These are phyloP conservation scores for Mythimna loreyi DNA, from an alignment of 2,888 invertebrate genomes.

Conservation along the genomic window DNA sequence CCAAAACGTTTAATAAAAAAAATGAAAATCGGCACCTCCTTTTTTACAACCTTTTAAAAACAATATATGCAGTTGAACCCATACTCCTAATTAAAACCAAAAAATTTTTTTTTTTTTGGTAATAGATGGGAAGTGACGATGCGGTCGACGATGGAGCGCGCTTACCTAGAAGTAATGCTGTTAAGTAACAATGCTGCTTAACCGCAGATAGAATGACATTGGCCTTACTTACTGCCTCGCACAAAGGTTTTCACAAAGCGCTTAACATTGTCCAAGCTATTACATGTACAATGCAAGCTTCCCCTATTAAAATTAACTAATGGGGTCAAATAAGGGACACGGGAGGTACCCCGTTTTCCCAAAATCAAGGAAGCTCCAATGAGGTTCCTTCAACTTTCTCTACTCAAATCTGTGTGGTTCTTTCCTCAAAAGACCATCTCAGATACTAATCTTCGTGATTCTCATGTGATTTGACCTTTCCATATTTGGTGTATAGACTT, in stretches of 20 bases:
- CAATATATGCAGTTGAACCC: neutral
- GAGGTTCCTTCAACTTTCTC: neutral
- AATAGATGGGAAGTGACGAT: too few relatives aligned
- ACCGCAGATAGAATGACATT: constrained; percentile 4
- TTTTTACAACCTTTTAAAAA: neutral
- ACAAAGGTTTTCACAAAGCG: constrained; percentile 26
- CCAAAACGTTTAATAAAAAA: too few relatives aligned
- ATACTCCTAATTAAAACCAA: constrained; percentile 2
- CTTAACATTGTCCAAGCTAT: constrained; percentile 18
- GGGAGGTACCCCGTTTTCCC: neutral
- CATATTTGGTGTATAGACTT: too few relatives aligned
- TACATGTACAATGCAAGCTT: constrained; percentile 21
- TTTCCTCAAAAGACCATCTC: too few relatives aligned
- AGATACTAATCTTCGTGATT: too few relatives aligned
- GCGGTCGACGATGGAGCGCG: too few relatives aligned
- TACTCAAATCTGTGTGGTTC: too few relatives aligned
- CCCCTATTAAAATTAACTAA: constrained; percentile 48
- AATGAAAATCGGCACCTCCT: too few relatives aligned
- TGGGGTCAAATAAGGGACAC: constrained; percentile 42
- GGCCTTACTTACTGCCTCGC: neutral
- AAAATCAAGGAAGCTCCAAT: neutral
- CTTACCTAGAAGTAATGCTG: too few relatives aligned
- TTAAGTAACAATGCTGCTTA: neutral
- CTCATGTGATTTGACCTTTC: too few relatives aligned
- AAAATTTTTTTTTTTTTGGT: too few relatives aligned